Evolutionary conservation across 2,797 vertebrate species (phyloP).

Genomic region (Siniperca scherzeri): DNA sequence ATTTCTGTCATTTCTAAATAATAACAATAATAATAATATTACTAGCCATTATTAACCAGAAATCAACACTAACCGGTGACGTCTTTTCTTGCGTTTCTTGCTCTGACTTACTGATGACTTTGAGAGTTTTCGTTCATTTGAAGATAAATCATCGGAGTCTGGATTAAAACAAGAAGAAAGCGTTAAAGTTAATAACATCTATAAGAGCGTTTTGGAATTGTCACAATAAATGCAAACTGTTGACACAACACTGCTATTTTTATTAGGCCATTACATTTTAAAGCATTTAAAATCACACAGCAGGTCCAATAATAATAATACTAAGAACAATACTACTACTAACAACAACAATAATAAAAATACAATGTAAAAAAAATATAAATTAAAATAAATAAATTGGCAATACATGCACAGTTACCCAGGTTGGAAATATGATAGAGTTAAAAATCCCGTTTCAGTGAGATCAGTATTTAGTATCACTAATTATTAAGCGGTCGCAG

Average conservation of each 20-base stretch:
- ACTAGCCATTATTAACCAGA: not conserved
- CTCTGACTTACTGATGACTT: constrained; percentile 95
- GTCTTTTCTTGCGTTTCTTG: constrained; percentile 98
- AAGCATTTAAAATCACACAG: not conserved
- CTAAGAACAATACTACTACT: not conserved
- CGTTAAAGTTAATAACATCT: constrained; percentile 2
- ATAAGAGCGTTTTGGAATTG: not conserved
- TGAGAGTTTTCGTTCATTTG: constrained; percentile 93
- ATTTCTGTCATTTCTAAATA: not conserved
- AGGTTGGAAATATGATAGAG: not conserved
- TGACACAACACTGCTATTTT: not conserved
- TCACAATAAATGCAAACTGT: not conserved
- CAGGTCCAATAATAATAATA: not conserved
- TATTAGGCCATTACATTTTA: not conserved
- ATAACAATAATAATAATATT: rapidly evolving
- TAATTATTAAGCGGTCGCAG: not conserved
- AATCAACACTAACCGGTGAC: constrained; percentile 90
- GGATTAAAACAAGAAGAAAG: constrained; percentile 45
- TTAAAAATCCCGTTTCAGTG: not conserved
- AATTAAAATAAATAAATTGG: too few species aligned
- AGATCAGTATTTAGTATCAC: not conserved
- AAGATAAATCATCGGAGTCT: constrained; percentile 98
- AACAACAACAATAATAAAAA: not conserved
- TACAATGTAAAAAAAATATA: not conserved
- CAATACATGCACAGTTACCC: not conserved